Evolutionary conservation across 2,888 invertebrate genomes (phyloP).

Genomic region (Tenodera sinensis): DNA sequence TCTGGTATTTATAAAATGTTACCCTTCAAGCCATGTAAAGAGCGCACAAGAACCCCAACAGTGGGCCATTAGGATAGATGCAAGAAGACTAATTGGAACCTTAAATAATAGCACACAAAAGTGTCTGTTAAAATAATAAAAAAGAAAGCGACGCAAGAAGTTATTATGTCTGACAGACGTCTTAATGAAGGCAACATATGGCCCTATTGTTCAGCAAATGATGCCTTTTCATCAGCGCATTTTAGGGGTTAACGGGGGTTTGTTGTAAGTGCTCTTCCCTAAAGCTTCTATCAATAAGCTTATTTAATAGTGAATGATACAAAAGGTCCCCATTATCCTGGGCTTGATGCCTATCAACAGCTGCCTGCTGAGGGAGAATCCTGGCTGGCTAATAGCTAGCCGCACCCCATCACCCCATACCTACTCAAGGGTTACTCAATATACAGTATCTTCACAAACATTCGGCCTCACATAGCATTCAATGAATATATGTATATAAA

Average conservation of each 20-base stretch:
- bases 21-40: background rate
- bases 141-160: background rate
- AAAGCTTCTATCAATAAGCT: background rate
- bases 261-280: background rate
- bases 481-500: too few species aligned
- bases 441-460: too few species aligned
- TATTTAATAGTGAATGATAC: background rate
- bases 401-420: background rate
- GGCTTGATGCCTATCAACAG: background rate
- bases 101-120: background rate
- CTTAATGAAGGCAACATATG: background rate
- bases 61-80: background rate
- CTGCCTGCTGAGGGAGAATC: background rate
- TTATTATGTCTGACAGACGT: background rate
- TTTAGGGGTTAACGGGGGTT: background rate
- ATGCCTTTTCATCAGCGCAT: background rate
- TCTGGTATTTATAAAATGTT: background rate
- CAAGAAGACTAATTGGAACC: background rate
- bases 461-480: too few species aligned
- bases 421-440: too few species aligned
- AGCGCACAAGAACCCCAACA: background rate
- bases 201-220: background rate
- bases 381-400: background rate
- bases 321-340: background rate
- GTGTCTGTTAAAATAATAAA: background rate